Base-by-base conservation (phyloP, 2,888 invertebrate species). In the Hyles lineata region DNA sequence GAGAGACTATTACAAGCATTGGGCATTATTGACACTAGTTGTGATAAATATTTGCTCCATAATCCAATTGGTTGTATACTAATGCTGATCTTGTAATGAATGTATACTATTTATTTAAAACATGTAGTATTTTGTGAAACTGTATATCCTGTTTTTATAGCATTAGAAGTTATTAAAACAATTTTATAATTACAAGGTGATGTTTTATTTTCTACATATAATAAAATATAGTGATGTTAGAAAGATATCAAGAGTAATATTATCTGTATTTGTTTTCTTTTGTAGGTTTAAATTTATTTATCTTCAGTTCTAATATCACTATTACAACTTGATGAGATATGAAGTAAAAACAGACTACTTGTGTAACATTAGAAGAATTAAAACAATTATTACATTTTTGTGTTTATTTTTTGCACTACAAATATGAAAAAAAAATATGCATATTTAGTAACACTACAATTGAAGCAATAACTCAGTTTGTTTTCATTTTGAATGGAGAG, bases 1-100 rank as follows among this genome's bases (percentile, higher is more conserved):
- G 78, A 83, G 87, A 81, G 78, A 77, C 75, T 76, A 74, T 35
- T 61, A 67, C 75, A 76, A 76, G 73, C 70, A 75, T 73, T 73
- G 72, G 69, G 74, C 76, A 72, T 77, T 76, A 74, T 76, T 32
- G 15, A 74, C 72, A 76, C 76, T 74, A 74, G 79, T 79, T 72
- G 71, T 77, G 82, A 83, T 85, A 85, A 81, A 83, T 90, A 85
- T 87, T 88, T 85, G 67, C 74, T 73, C 84, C 82, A 78, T 88
- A 85, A 87, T 86, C 80, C 76, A 73, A 78, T 80, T 74, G 72
- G 74, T 73, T 73, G 15, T 72, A 59, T 32, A 21, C 62, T 74
- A 75, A 79, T 74, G 73, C 76, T 75, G 72, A 77, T 73, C 50
- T 73, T 77, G 76, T 79, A 52, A 74, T 74, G 63, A 35, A 43